phyloP scores from a whole-genome alignment of 2,113 vertebrate genomes.

The Carassius auratus region DNA sequence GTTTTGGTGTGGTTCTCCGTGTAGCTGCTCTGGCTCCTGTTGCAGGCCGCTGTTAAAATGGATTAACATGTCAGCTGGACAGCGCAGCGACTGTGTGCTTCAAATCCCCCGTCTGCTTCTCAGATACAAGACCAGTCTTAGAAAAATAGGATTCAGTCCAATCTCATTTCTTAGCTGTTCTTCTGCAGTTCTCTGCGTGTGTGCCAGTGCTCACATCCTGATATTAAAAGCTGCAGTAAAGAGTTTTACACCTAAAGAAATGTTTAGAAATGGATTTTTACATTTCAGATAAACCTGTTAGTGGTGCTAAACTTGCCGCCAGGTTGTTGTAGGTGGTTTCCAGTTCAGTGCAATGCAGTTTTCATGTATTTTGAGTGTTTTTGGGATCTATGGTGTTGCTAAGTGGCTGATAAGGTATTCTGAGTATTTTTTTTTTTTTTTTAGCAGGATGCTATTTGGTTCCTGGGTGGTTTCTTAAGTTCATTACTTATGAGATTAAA shows the following conservation, averaged over 20 bases:
- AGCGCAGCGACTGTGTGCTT: conserved; percentile 67
- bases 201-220: background rate
- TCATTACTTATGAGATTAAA: too few relatives aligned
- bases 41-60: conserved; percentile 64
- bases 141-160: conserved; percentile 70
- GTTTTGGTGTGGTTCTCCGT: conserved; percentile 23
- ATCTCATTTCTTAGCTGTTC: conserved; percentile 61
- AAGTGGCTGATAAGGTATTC: too few relatives aligned
- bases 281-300: background rate
- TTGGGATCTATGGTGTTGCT: too few relatives aligned
- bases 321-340: background rate
- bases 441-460: too few relatives aligned
- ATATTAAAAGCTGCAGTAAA: conserved; percentile 4
- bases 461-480: too few relatives aligned
- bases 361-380: background rate
- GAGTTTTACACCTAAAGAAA: background rate
- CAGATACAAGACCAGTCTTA: conserved; percentile 37
- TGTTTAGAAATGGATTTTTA: background rate
- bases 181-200: background rate
- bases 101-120: conserved; percentile 70
- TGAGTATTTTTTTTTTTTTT: too few relatives aligned
- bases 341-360: background rate
- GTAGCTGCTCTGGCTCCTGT: background rate
- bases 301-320: background rate
- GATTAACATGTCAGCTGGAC: conserved; percentile 76